Evolutionary conservation across 30 jellyfish, hydroid and myxozoan genomes (phyloP).

Genomic region (Nemopilema nomurai): DNA sequence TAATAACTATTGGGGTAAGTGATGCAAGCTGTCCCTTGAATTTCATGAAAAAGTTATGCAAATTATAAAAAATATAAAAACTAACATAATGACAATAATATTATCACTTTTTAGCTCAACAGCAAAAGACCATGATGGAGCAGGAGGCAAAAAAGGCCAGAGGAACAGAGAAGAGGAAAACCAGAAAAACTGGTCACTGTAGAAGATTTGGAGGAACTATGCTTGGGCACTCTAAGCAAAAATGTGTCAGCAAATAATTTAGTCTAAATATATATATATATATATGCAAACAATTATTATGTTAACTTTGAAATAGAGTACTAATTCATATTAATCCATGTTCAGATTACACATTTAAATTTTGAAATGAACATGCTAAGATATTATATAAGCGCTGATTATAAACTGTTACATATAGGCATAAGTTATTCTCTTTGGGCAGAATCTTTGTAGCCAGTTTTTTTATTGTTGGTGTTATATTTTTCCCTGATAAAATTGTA

Average conservation of each 20-base stretch:
- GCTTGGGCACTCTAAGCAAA: constrained; percentile 10
- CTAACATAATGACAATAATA: not conserved
- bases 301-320: not conserved
- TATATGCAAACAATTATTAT: not conserved
- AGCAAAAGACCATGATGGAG: not conserved
- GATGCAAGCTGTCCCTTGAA: not conserved
- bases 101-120: constrained; percentile 10
- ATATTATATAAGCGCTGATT: not conserved
- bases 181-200: constrained; percentile 1
- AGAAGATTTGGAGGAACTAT: constrained; percentile 2
- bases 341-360: not conserved
- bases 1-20: not conserved
- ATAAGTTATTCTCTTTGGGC: not conserved
- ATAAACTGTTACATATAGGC: not conserved
- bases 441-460: not conserved
- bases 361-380: not conserved
- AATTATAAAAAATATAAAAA: not conserved
- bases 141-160: constrained; percentile 6
- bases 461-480: not conserved
- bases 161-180: not conserved
- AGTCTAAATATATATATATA: not conserved
- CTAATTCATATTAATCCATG: not conserved
- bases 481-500: not conserved
- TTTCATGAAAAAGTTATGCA: not conserved
- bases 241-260: not conserved